Percentiles rank a stretch among this genome's conserved stretches.
These are phyloP conservation scores for Scomber scombrus DNA, from an alignment of 2,113 vertebrate genomes.

Conservation along the genomic window DNA sequence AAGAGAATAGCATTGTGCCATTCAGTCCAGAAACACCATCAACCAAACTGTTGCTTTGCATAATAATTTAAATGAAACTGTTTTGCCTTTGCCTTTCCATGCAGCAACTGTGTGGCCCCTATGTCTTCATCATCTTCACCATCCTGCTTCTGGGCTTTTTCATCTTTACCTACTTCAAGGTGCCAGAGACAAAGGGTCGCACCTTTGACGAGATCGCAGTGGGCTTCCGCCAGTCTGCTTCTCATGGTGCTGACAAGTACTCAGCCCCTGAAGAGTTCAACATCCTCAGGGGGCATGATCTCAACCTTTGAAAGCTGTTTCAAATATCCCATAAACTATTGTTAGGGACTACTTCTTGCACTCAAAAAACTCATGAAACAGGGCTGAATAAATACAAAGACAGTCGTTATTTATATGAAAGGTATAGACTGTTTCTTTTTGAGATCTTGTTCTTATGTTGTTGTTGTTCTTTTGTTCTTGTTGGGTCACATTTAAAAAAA, in stretches of 20 bases:
- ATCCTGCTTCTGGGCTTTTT: constrained; percentile 92
- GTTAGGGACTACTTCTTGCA: not conserved
- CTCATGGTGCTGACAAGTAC: constrained; percentile 83
- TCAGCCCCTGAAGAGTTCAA: constrained; percentile 91
- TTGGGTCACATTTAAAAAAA: no score
- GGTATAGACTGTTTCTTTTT: no score
- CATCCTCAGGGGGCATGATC: constrained; percentile 89
- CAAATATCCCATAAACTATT: no score
- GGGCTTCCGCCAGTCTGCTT: constrained; percentile 87
- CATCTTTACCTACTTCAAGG: constrained; percentile 96
- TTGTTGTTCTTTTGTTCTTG: no score
- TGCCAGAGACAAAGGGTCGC: constrained; percentile 94
- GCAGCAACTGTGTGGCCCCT: constrained; percentile 92
- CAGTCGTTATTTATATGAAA: no score
- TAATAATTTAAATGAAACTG: not conserved
- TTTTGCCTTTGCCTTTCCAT: constrained; percentile 29
- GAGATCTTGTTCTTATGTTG: no score
- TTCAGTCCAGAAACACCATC: not conserved
- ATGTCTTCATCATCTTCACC: constrained; percentile 96
- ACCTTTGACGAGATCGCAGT: constrained; percentile 94
- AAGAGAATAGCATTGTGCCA: not conserved
- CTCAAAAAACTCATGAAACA: no score
- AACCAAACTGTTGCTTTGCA: not conserved
- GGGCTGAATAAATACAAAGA: no score
- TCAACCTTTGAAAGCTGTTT: constrained; percentile 67